These are phyloP conservation scores for Coreius guichenoti DNA, from an alignment of 2,797 vertebrate genomes.

Conservation along the genomic window DNA sequence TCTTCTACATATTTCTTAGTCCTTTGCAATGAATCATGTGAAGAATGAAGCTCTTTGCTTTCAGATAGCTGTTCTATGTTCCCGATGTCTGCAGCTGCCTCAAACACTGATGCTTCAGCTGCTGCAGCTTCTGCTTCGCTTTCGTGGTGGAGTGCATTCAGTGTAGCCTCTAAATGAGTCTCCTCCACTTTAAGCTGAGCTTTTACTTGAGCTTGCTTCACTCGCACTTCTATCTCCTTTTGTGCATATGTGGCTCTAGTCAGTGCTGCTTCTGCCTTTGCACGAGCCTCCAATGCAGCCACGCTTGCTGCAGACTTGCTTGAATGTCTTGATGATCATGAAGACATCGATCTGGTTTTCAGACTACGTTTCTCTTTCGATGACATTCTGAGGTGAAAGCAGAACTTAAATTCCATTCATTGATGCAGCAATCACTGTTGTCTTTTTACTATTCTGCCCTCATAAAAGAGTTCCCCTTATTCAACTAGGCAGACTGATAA, in stretches of 20 bases:
- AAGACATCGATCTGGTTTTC: too few relatives aligned
- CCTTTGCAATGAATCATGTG: neutral
- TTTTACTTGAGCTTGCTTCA: neutral
- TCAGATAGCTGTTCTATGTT: neutral
- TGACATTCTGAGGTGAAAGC: too few relatives aligned
- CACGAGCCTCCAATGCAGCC: neutral
- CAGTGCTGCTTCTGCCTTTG: neutral
- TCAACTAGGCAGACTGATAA: too few relatives aligned
- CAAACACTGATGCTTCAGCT: neutral
- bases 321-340: too few relatives aligned
- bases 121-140: neutral
- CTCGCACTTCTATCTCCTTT: neutral
- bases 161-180: neutral
- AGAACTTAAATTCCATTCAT: too few relatives aligned
- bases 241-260: neutral
- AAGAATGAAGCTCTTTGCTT: neutral
- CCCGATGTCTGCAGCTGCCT: neutral
- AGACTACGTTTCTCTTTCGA: too few relatives aligned
- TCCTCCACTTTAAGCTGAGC: neutral
- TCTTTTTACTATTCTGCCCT: neutral
- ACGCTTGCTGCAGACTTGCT: too few relatives aligned
- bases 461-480: too few relatives aligned
- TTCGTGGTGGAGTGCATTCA: neutral
- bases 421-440: too few relatives aligned
- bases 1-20: conserved; percentile 4